These are phyloP conservation scores for Pangasianodon hypophthalmus DNA, from an alignment of 2,113 vertebrate species.

Conservation along the genomic window DNA sequence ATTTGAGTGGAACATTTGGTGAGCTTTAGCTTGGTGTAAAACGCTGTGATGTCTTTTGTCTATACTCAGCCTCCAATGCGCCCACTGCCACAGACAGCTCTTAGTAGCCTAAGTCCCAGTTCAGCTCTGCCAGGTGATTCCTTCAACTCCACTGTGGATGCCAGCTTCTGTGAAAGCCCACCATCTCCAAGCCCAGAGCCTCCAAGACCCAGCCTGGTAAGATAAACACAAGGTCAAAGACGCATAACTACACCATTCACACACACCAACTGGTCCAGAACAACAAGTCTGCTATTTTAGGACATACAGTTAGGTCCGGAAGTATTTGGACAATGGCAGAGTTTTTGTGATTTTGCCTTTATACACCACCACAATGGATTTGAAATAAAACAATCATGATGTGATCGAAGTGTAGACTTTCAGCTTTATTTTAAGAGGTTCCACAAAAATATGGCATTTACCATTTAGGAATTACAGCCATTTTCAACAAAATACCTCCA, in stretches of 20 bases:
- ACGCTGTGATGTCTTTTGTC: slow-evolving; percentile 18
- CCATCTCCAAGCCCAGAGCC: slow-evolving; percentile 64
- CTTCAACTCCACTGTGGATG: slow-evolving; percentile 85
- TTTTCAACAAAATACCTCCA: too few relatives aligned
- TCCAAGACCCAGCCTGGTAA: slow-evolving; percentile 67
- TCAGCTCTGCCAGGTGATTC: slow-evolving; percentile 89
- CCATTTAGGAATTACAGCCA: too few relatives aligned
- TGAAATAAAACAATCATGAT: too few relatives aligned
- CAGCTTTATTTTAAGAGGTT: too few relatives aligned
- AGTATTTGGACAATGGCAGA: too few relatives aligned
- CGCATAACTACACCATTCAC: background rate
- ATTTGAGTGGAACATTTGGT: background rate
- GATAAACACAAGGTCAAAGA: slow-evolving; percentile 29
- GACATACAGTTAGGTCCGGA: too few relatives aligned
- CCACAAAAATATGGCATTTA: too few relatives aligned
- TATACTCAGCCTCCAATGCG: slow-evolving; percentile 73
- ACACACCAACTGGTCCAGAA: background rate
- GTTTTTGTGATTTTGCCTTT: too few relatives aligned
- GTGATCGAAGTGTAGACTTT: too few relatives aligned
- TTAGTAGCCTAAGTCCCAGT: slow-evolving; percentile 83
- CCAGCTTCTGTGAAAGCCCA: slow-evolving; percentile 75
- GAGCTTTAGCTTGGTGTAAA: background rate
- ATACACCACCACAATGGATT: too few relatives aligned
- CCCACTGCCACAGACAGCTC: slow-evolving; percentile 81
- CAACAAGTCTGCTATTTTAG: background rate